Base-by-base conservation (phyloP, 2,797 vertebrate genomes). In the Podarcis siculus region DNA sequence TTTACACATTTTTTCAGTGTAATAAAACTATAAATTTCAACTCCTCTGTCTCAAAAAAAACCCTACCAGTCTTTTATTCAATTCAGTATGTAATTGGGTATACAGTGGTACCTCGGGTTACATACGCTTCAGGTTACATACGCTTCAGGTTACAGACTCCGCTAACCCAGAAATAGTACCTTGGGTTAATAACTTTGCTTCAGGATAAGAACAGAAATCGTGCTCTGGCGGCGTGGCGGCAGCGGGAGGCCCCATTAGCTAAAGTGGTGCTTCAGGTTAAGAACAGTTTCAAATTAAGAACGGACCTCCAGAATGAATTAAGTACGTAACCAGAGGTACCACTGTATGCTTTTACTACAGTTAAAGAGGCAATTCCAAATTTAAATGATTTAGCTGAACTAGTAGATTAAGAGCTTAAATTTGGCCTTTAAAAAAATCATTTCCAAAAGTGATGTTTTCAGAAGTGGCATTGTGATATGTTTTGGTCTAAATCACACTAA, bases 1-100 rank as follows among this genome's bases (percentile, higher is more conserved):
- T 96, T 97, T 95, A 95, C 82, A 95, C 85, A 90, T 94, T 96
- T 96, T 97, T 96, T 96, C 90, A 95, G 81, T 87, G 85, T 94
- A 96, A 97, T 96, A 85, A 96, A 96, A 96, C 89, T 87, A 95
- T 96, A 96, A 95, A 96, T 97, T 95, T 94, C 79, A 93, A 94
- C 86, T 81, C 90, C 90, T 94, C 79, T 87, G 23, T n/a, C 9
- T 61, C 2, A n/a, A 79, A 86, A 69, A 79, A 72, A 49, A 93
- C 92, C 93, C 87, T 92, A 92, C 86, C 86, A 94, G 79, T 94
- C 90, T 94, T 90, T 90, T 95, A 93, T 89, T 95, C 94, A 95
- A 96, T 95, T 96, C 90, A 91, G 49, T 92, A 93, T 84, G 45
- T 95, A 97, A 95, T 89, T 95, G 93, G 93, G 90, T 95, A 93